Evolutionary conservation across 1,140 invertebrate species (phyloP), one percentile per base, ranked within the genome.

Genomic region (Tetraneura akinire): DNA sequence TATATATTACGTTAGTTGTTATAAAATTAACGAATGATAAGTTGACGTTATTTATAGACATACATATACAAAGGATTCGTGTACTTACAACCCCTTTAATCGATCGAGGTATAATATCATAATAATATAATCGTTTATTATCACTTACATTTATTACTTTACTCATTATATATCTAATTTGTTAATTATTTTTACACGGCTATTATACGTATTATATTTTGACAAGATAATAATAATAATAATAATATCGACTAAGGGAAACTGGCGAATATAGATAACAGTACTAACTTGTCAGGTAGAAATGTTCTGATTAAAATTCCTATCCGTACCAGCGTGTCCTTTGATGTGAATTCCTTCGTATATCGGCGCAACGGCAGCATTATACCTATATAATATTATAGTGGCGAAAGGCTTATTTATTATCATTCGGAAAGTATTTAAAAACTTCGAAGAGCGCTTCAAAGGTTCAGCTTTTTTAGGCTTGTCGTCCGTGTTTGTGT

Each of bases 281-380:
- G 37, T 37, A 45, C 64, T 16, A 47, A 68, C 23, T 42, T 16
- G 68, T 62, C 74, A 47, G 55, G 74, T 78, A 78, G 62, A 78
- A 78, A 78, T 47, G 55, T 14, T 45, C 37, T 78, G 74, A 78
- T 78, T 78, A 60, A 78, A 78, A 78, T 78, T 78, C 74, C 55
- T 47, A 32, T 21, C 23, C 68, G 9, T 2, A n/a, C 16, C 16
- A 23, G 21, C 8, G n/a, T 1, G n/a, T 16, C 26, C 32, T 78
- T 78, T 78, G 74, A 78, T 78, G 51, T 78, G 37, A 47, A 78
- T 78, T 78, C 74, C 74, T 62, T 45, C 55, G 55, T 60, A 60
- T 78, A 60, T 78, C 74, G 37, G 55, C 55, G 45, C 45, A 51
- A 23, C 47, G 3, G 66, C 45, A 47, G 26, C 60, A 32, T n/a